phyloP scores from a whole-genome alignment of 2,113 vertebrate genomes.

The Psittacula cyanocephala region DNA sequence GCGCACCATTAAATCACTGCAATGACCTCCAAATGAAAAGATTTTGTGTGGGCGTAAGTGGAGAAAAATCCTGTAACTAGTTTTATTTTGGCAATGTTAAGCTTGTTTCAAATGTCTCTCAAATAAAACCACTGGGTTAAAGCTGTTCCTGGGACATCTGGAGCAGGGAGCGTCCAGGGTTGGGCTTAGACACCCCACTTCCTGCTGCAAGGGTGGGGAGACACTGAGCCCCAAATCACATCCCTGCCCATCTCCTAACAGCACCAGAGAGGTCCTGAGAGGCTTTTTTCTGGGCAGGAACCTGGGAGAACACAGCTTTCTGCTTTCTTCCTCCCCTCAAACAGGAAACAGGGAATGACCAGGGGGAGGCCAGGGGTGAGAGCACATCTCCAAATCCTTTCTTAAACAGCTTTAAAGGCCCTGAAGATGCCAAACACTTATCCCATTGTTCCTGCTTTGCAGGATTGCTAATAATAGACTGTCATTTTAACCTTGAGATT shows the following conservation, averaged over 20 bases:
- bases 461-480: not conserved
- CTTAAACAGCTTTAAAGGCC: rapidly evolving
- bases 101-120: not conserved
- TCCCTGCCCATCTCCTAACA: not conserved
- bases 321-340: not conserved
- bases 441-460: not conserved
- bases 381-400: not conserved
- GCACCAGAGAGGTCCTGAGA: not conserved
- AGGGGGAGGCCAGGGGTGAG: not conserved
- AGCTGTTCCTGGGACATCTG: slow-evolving; percentile 14
- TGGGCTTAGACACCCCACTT: not conserved
- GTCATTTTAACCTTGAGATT: not conserved
- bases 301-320: not conserved
- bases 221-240: rapidly evolving
- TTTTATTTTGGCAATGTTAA: slow-evolving; percentile 41
- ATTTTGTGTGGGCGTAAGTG: not conserved
- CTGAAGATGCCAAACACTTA: not conserved
- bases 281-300: not conserved
- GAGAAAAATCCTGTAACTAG: slow-evolving; percentile 35
- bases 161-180: not conserved
- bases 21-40: slow-evolving; percentile 42
- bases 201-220: not conserved
- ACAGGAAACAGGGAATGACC: not conserved
- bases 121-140: slow-evolving; percentile 10
- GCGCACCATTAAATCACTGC: not conserved